phyloP scores from a whole-genome alignment of 2,888 invertebrate species.

The Acleris literana region DNA sequence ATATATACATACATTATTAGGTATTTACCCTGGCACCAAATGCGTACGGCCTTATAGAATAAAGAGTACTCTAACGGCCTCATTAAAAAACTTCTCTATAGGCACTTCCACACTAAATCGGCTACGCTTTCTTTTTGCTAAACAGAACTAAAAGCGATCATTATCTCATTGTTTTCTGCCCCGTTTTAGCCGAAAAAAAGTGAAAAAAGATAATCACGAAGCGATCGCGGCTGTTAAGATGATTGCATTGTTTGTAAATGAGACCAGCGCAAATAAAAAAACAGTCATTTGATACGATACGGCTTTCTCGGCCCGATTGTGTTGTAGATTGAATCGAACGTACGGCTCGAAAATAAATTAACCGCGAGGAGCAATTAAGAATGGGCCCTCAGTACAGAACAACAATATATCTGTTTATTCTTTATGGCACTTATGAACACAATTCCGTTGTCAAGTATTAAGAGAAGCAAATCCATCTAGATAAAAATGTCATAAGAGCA shows the following conservation, averaged over 20 bases:
- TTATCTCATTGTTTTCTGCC: conserved; percentile 36
- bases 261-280: conserved; percentile 30
- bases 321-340: conserved; percentile 32
- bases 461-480: no score
- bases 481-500: no score
- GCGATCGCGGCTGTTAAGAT: conserved; percentile 31
- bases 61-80: conserved; percentile 6
- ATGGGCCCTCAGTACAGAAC: conserved; percentile 4
- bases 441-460: no score
- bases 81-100: conserved; percentile 10
- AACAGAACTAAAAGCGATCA: conserved; percentile 32
- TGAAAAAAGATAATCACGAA: conserved; percentile 32
- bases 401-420: not conserved
- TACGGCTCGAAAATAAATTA: conserved; percentile 29
- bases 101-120: conserved; percentile 30
- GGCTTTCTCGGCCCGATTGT: conserved; percentile 32
- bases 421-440: conserved; percentile 3
- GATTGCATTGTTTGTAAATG: conserved; percentile 38
- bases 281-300: conserved; percentile 26
- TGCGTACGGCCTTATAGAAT: not conserved
- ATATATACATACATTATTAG: no score
- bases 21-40: not conserved
- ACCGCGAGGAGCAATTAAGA: conserved; percentile 34
- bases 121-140: conserved; percentile 32
- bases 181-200: conserved; percentile 32